phyloP scores from a whole-genome alignment of 2,888 invertebrate genomes.

The Hipparchia sbordonii region DNA sequence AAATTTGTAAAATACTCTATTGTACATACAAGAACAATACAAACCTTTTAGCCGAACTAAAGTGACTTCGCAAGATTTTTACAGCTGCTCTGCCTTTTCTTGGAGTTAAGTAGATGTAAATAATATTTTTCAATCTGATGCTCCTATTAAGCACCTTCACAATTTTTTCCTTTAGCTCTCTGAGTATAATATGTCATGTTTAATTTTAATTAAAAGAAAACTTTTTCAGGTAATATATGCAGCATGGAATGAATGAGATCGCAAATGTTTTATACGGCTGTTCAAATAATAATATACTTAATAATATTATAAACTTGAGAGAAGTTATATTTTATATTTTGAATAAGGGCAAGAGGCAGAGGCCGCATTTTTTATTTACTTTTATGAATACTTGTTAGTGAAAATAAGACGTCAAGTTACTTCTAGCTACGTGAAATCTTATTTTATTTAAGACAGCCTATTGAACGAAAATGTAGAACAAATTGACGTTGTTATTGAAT shows the following conservation, averaged over 20 bases:
- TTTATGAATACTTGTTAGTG: too few relatives aligned
- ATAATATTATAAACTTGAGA: not conserved
- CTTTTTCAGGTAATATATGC: not conserved
- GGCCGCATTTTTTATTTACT: too few relatives aligned
- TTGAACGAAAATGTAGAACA: too few relatives aligned
- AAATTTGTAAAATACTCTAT: too few relatives aligned
- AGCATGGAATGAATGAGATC: not conserved
- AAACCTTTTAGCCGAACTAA: too few relatives aligned
- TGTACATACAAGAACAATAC: too few relatives aligned
- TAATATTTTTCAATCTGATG: not conserved
- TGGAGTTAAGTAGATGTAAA: not conserved
- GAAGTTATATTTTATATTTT: not conserved
- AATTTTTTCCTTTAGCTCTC: not conserved
- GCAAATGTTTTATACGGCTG: not conserved
- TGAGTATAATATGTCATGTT: not conserved
- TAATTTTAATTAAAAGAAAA: conserved; percentile 6
- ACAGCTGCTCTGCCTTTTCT: too few relatives aligned
- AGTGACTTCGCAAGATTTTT: too few relatives aligned
- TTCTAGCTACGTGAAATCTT: too few relatives aligned
- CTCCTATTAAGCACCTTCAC: not conserved
- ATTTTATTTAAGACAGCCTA: too few relatives aligned
- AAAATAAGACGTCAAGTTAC: too few relatives aligned
- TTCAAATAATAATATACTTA: conserved; percentile 1
- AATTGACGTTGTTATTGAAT: too few relatives aligned
- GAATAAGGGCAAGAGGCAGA: not conserved